Evolutionary conservation across 2,888 invertebrate genomes (phyloP), one percentile per base, ranked within the genome.

Genomic region (Sarcophaga caerulescens): DNA sequence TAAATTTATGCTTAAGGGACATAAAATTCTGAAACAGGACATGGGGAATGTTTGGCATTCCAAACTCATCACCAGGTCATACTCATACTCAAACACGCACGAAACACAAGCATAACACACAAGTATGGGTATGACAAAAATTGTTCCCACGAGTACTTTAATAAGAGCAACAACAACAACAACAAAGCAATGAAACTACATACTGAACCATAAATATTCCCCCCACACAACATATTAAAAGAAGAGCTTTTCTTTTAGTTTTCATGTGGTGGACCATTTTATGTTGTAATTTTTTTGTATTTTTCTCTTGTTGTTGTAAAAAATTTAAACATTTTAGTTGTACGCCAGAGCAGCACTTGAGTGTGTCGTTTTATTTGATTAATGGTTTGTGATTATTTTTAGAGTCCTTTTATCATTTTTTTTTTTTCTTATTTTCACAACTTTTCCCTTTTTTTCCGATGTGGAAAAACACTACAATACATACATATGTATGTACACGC

Each of bases 321-420:
- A 76, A 68, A 76, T 62, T 45, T 70, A 47, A 77, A 65, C 70
- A 77, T 77, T 60, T 60, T 77, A 17, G 35, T 62, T 69, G 44
- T 68, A 45, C 14, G 25, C 65, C 69, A 52, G 35, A 60, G 71
- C 11, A 62, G 35, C 76, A 47, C 74, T 85, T 80, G 57, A 71
- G 59, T 79, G 25, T 83, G 79, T 62, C 71, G 76, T 76, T 81
- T 84, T 75, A 66, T 78, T 84, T 86, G 86, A 86, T 84, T 84
- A 86, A 86, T 84, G 70, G 78, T 68, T 57, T 63, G 66, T 71
- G 78, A 84, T 84, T 84, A 81, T 84, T 84, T 71, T 68, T 81
- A 45, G 21, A 57, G 68, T 73, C 76, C 45, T 47, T 77, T 68
- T 23, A 73, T 44, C 6, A 19, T 23, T 23, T 23, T 69, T 69